phyloP scores from a whole-genome alignment of 1,140 invertebrate genomes.

The Laodelphax striatellus region DNA sequence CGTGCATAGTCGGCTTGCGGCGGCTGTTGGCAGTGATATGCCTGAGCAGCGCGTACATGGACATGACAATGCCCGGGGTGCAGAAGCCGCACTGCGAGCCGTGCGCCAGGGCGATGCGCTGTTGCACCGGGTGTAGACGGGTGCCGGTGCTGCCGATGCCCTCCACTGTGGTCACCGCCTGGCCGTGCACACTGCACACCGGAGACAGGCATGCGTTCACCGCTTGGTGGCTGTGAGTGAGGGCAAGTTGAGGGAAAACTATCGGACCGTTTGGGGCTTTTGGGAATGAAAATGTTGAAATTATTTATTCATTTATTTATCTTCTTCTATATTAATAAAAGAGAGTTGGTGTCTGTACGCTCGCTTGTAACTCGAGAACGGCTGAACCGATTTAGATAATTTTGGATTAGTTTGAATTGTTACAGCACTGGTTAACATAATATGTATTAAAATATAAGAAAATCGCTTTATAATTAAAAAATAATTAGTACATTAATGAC shows the following conservation, averaged over 20 bases:
- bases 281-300: too few relatives aligned
- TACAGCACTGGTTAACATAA: too few relatives aligned
- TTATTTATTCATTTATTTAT: too few relatives aligned
- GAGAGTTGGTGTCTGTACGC: too few relatives aligned
- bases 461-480: too few relatives aligned
- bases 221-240: conserved; percentile 58
- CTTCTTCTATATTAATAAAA: too few relatives aligned
- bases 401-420: too few relatives aligned
- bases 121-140: conserved; percentile 69
- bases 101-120: conserved; percentile 74
- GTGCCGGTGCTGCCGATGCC: conserved; percentile 64
- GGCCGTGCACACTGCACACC: conserved; percentile 68
- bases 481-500: too few relatives aligned
- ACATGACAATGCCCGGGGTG: conserved; percentile 89
- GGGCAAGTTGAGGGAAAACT: neutral
- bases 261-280: neutral
- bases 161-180: conserved; percentile 81
- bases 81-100: conserved; percentile 88
- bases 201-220: conserved; percentile 84
- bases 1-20: conserved; percentile 47
- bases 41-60: conserved; percentile 76
- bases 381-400: too few relatives aligned
- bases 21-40: conserved; percentile 31
- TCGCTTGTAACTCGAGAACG: too few relatives aligned
- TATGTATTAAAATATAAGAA: too few relatives aligned